Conservation (phyloP, 2,113 vertebrate genomes). For the Equus quagga region DNA sequence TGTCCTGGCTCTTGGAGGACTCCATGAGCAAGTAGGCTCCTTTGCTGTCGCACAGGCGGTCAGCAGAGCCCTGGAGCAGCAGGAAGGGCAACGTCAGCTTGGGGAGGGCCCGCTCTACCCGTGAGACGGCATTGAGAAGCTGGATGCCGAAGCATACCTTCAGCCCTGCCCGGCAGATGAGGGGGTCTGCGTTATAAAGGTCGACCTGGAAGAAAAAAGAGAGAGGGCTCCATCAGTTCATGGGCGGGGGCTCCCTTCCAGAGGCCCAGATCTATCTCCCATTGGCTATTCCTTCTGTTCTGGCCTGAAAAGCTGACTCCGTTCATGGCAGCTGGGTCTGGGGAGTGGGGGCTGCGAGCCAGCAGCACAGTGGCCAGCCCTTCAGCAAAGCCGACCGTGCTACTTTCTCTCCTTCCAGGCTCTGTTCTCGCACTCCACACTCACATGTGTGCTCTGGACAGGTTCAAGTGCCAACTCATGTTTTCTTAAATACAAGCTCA, state of each 20-base stretch:
- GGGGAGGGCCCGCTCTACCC: slow-evolving; percentile 92
- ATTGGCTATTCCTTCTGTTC: not conserved
- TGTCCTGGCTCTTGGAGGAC: slow-evolving; percentile 92
- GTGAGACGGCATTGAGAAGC: slow-evolving; percentile 91
- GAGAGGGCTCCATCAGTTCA: not conserved
- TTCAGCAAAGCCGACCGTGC: not conserved
- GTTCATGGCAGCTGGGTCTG: too few species aligned
- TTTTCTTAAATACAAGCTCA: not conserved
- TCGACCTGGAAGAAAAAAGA: slow-evolving; percentile 89
- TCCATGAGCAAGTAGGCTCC: slow-evolving; percentile 94
- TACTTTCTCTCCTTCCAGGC: not conserved
- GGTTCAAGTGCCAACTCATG: not conserved
- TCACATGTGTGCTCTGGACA: rapidly evolving
- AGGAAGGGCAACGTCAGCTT: slow-evolving; percentile 94
- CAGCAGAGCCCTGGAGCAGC: slow-evolving; percentile 94
- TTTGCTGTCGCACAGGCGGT: slow-evolving; percentile 95
- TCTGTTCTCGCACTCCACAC: not conserved
- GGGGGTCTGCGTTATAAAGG: slow-evolving; percentile 90
- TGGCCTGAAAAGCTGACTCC: not conserved
- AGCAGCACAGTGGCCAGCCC: not conserved
- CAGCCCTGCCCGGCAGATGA: slow-evolving; percentile 92
- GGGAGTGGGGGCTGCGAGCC: not conserved
- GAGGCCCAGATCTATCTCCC: not conserved
- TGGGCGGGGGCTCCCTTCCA: not conserved
- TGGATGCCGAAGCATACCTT: slow-evolving; percentile 94